Conservation (phyloP, 2,888 invertebrate genomes). For the Omphaloscelis lunosa region DNA sequence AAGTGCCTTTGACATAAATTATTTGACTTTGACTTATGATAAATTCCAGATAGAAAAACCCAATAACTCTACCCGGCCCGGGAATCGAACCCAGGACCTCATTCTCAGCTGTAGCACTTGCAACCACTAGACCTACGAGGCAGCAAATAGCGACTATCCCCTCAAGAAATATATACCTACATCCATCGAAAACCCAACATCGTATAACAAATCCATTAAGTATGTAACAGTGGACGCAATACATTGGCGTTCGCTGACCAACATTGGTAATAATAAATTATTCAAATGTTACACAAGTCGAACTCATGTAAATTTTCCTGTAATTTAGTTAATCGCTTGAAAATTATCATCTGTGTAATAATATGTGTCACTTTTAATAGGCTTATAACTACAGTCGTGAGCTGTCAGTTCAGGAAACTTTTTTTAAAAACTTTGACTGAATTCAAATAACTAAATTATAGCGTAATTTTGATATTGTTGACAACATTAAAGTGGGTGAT, state of each 20-base stretch:
- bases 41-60: too few relatives aligned
- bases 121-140: background rate
- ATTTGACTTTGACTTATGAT: too few relatives aligned
- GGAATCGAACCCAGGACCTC: too few relatives aligned
- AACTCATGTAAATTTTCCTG: conserved; percentile 24
- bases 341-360: conserved; percentile 24
- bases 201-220: background rate
- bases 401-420: conserved; percentile 10
- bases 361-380: conserved; percentile 24
- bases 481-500: background rate
- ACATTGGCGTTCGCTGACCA: conserved; percentile 1
- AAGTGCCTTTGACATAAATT: too few relatives aligned
- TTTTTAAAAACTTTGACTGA: background rate
- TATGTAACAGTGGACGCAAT: conserved; percentile 2
- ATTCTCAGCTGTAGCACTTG: background rate
- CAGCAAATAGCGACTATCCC: background rate
- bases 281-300: conserved; percentile 37
- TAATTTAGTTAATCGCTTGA: conserved; percentile 49
- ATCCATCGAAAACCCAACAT: background rate
- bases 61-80: too few relatives aligned
- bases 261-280: conserved; percentile 36
- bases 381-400: conserved; percentile 8
- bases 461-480: background rate
- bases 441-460: background rate
- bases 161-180: background rate